Conservation (phyloP, 2,113 vertebrate genomes). For the Leucosticte australis region DNA sequence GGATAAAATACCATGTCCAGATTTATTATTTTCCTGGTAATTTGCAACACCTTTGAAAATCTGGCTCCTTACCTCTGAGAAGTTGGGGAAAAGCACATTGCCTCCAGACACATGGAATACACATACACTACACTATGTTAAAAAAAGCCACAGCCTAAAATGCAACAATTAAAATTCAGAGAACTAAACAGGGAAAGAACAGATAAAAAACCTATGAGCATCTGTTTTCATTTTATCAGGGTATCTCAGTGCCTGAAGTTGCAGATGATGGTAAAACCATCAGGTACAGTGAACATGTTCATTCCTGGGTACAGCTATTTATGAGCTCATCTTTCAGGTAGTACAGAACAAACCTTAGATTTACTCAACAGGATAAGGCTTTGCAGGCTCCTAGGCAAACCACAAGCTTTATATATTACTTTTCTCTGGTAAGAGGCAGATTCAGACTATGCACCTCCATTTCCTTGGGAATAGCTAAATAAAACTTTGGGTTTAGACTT, state of each 20-base stretch:
- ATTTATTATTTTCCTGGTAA: neutral
- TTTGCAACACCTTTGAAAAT: neutral
- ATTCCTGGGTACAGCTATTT: neutral
- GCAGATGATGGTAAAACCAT: neutral
- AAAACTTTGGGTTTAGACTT: neutral
- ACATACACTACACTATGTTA: neutral
- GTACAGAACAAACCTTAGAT: neutral
- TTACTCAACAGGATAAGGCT: neutral
- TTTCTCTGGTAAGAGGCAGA: neutral
- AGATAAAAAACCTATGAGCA: neutral
- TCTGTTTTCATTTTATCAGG: neutral
- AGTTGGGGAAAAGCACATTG: neutral
- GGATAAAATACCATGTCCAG: neutral
- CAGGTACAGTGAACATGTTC: neutral
- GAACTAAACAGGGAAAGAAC: neutral
- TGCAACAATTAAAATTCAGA: neutral
- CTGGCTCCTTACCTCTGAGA: neutral
- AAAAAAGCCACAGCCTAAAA: neutral
- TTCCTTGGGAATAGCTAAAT: neutral
- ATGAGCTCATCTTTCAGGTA: neutral
- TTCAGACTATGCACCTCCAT: neutral
- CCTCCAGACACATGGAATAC: neutral
- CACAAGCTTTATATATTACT: neutral
- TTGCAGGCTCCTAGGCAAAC: neutral
- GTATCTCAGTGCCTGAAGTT: neutral